A percentile compares a stretch with the other conserved stretches of the same genome.
Conservation (phyloP, 1,140 invertebrate genomes). For the Nasonia longicornis region DNA sequence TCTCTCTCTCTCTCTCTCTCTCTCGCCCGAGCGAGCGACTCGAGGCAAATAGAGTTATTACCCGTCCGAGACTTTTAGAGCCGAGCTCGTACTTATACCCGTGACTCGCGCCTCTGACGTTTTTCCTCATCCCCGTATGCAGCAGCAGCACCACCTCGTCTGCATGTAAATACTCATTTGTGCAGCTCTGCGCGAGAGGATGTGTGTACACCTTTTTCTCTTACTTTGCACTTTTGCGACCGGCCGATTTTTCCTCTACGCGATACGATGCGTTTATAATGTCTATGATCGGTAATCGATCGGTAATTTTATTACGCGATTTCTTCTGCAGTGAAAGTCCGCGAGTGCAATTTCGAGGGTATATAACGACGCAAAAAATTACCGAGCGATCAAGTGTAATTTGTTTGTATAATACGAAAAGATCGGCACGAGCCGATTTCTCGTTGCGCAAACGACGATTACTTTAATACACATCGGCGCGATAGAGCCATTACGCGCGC, state of each 20-base stretch:
- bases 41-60: slow-evolving; percentile 65
- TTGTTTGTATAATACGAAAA: neutral
- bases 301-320: neutral
- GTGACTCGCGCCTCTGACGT: neutral
- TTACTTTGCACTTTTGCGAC: neutral
- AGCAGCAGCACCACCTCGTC: neutral
- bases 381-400: neutral
- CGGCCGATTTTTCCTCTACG: neutral
- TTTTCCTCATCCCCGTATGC: neutral
- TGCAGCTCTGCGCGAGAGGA: neutral
- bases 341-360: too few relatives aligned
- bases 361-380: neutral
- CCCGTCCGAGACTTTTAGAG: slow-evolving; percentile 64
- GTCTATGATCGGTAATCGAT: neutral
- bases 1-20: too few relatives aligned
- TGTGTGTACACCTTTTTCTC: neutral
- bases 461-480: too few relatives aligned
- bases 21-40: neutral
- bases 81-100: slow-evolving; percentile 32
- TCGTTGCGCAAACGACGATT: neutral
- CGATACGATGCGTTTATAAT: neutral
- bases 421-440: neutral
- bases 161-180: slow-evolving; percentile 29
- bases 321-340: neutral
- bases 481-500: too few relatives aligned